These are phyloP conservation scores for Epirrita christyi DNA, from an alignment of 2,888 invertebrate genomes.

Conservation along the genomic window DNA sequence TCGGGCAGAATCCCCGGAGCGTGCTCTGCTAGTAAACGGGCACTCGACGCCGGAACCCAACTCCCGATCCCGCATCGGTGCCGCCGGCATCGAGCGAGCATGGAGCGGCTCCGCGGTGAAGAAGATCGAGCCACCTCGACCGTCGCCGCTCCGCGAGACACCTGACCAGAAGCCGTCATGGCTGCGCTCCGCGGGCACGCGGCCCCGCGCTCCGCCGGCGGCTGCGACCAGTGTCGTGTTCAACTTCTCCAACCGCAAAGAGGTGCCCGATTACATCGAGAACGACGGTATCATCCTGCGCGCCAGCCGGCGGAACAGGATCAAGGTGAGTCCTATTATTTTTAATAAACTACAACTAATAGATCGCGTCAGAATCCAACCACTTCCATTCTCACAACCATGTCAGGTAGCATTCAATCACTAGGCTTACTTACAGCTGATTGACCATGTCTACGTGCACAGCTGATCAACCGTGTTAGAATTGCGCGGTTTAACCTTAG, in stretches of 20 bases:
- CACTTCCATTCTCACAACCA: too few species aligned
- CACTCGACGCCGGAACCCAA: constrained; percentile 68
- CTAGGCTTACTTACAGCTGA: too few species aligned
- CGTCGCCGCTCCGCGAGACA: constrained; percentile 32
- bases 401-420: too few species aligned
- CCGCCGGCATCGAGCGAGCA: constrained; percentile 67
- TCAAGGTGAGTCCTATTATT: constrained; percentile 86
- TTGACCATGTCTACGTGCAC: too few species aligned
- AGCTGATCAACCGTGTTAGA: too few species aligned
- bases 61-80: constrained; percentile 57
- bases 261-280: constrained; percentile 96
- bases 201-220: constrained; percentile 51
- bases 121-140: constrained; percentile 31
- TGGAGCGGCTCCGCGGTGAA: constrained; percentile 62
- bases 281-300: constrained; percentile 92
- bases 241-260: constrained; percentile 93
- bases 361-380: neutral
- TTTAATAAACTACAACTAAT: neutral
- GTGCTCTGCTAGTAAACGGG: constrained; percentile 57
- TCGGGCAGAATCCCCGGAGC: constrained; percentile 40
- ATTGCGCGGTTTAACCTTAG: too few species aligned
- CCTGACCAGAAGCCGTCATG: constrained; percentile 40
- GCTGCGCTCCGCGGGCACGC: constrained; percentile 35
- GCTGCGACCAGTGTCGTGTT: constrained; percentile 91
- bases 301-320: constrained; percentile 86